Conservation (phyloP, 2,888 invertebrate species). For the Lasioglossum malachurum region DNA sequence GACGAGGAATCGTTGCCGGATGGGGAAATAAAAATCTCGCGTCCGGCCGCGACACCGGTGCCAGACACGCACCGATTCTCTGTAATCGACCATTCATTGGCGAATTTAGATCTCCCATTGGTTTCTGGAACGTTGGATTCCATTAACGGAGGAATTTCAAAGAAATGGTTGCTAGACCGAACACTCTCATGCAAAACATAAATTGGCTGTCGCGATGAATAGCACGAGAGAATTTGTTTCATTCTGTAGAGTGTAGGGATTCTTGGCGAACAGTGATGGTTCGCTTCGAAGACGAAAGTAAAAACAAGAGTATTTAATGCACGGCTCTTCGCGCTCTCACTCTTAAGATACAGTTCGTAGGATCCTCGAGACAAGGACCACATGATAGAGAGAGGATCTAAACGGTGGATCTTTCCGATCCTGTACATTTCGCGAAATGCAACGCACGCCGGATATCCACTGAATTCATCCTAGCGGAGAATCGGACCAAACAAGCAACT, state of each 20-base stretch:
- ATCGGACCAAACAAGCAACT: background rate
- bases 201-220: no score
- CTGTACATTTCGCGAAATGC: background rate
- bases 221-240: no score
- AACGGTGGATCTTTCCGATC: background rate
- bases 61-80: background rate
- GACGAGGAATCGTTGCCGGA: conserved; percentile 32
- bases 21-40: conserved; percentile 59
- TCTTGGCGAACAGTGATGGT: no score
- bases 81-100: background rate
- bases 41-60: conserved; percentile 9
- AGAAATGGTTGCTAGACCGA: background rate
- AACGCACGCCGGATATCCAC: background rate
- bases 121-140: background rate
- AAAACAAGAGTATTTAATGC: no score
- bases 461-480: background rate
- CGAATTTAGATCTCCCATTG: background rate
- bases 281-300: no score
- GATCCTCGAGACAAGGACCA: no score
- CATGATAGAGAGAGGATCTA: no score
- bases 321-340: no score
- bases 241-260: no score
- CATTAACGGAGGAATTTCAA: background rate
- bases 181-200: background rate
- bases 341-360: no score